Evolutionary conservation across 2,797 vertebrate species (phyloP).

Genomic region (Myotis planiceps): DNA sequence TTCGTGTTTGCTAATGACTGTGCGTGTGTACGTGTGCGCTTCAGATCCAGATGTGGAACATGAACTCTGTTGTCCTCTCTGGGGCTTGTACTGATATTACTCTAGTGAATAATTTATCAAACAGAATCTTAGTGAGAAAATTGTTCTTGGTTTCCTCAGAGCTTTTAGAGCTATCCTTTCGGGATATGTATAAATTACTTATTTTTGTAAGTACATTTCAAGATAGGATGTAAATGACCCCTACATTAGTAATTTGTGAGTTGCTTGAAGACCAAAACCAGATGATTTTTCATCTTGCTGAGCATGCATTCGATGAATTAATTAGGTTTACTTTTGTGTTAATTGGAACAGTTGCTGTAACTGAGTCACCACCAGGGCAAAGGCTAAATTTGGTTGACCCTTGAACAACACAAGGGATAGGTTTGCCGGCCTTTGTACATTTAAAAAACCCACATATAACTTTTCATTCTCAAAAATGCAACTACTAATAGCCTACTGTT

Average conservation of each 20-base stretch:
- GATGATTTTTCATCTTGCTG: background rate
- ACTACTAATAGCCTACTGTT: background rate
- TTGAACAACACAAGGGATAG: background rate
- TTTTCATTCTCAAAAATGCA: background rate
- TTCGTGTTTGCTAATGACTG: background rate
- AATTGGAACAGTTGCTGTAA: background rate
- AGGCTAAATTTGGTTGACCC: background rate
- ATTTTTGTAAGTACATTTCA: background rate
- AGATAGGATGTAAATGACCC: background rate
- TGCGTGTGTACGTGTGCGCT: background rate
- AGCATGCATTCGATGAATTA: background rate
- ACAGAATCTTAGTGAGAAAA: conserved; percentile 18
- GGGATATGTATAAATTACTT: conserved; percentile 22
- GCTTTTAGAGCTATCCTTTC: background rate
- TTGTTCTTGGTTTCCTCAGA: conserved; percentile 32
- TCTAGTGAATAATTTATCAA: conserved; percentile 58
- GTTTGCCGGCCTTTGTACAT: background rate
- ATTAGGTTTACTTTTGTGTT: conserved; percentile 12
- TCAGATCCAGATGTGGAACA: conserved; percentile 35
- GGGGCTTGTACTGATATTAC: conserved; percentile 7
- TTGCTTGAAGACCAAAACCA: background rate
- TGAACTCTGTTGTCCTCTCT: conserved; percentile 29
- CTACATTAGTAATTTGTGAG: conserved; percentile 4
- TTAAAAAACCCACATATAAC: background rate
- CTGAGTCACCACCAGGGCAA: background rate